Evolutionary conservation across 2,797 vertebrate genomes (phyloP), one percentile per base, ranked within the genome.

Genomic region (Tenualosa ilisha): DNA sequence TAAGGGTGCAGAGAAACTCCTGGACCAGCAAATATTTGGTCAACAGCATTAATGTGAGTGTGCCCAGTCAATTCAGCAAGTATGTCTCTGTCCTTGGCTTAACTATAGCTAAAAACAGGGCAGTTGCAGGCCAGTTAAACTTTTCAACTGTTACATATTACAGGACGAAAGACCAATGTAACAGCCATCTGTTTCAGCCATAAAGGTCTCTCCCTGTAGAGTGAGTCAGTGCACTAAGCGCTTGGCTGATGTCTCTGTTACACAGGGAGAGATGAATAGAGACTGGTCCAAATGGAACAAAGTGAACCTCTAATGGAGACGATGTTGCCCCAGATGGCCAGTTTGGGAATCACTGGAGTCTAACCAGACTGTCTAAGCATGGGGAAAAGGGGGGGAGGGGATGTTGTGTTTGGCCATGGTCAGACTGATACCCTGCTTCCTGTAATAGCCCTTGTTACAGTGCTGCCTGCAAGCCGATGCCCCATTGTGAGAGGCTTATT

Each of bases 241-340:
- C 63, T 68, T 4, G 12, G 24, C 31, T 68, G 26, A 31, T 68
- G 11, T 68, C 63, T 68, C 26, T 68, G 26, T 31, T 0, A 11
- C 11, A 11, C 63, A 68, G 63, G 24, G 37, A 2, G 51, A 53
- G 63, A 37, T 37, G 63, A 11, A 68, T 68, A 9, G 63, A 68
- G 63, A 68, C 31, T 11, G 63, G 63, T 13, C 63, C 26, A 68
- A 31, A 68, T 13, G 8, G 31, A 12, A 31, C 22, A 26, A 68
- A 68, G 68, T 6, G 68, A 31, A 7, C 31, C 68, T 43, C 8
- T 40, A 75, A 40, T 75, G 15, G 68, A 43, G 68, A 20, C 9
- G 31, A 40, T 75, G 68, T 75, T 75, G 31, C 68, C 37, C 15
- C 31, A 75, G 68, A 75, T 75, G 68, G 68, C 68, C 37, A 40